These are phyloP conservation scores for Automeris io DNA, from an alignment of 2,888 invertebrate genomes.

Conservation along the genomic window DNA sequence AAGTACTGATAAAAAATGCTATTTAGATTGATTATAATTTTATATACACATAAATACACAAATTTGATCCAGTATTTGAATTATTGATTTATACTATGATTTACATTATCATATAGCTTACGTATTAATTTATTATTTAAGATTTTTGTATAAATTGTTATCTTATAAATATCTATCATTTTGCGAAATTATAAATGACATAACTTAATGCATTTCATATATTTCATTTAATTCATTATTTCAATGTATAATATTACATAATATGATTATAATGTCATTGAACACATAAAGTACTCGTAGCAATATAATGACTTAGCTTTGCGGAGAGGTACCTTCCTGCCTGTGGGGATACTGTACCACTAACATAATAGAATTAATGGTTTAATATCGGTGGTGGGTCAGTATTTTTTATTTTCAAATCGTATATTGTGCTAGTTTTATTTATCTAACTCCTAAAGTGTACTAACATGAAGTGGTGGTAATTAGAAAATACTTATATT, in stretches of 20 bases:
- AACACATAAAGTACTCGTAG: conserved; percentile 47
- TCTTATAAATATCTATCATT: conserved; percentile 9
- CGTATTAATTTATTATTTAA: not conserved
- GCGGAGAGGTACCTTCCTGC: conserved; percentile 77
- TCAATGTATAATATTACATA: conserved; percentile 19
- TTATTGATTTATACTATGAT: not conserved
- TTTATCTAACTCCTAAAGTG: conserved; percentile 48
- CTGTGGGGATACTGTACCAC: conserved; percentile 71
- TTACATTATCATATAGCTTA: not conserved
- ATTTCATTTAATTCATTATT: conserved; percentile 7
- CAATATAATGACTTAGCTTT: conserved; percentile 73
- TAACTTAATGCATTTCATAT: conserved; percentile 16
- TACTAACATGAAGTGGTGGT: conserved; percentile 45
- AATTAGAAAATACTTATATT: conserved; percentile 22
- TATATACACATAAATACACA: not conserved
- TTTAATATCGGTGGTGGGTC: conserved; percentile 61
- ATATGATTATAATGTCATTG: conserved; percentile 11
- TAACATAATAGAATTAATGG: conserved; percentile 55
- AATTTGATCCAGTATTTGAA: not conserved
- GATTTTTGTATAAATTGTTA: not conserved
- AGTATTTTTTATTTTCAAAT: conserved; percentile 34
- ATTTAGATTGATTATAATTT: not conserved
- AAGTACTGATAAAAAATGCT: not conserved
- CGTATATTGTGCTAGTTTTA: conserved; percentile 44
- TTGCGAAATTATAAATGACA: conserved; percentile 24